A percentile compares a stretch with the other conserved stretches of the same genome.
Evolutionary conservation across 2,888 invertebrate genomes (phyloP).

Genomic region (Metellina segmentata): DNA sequence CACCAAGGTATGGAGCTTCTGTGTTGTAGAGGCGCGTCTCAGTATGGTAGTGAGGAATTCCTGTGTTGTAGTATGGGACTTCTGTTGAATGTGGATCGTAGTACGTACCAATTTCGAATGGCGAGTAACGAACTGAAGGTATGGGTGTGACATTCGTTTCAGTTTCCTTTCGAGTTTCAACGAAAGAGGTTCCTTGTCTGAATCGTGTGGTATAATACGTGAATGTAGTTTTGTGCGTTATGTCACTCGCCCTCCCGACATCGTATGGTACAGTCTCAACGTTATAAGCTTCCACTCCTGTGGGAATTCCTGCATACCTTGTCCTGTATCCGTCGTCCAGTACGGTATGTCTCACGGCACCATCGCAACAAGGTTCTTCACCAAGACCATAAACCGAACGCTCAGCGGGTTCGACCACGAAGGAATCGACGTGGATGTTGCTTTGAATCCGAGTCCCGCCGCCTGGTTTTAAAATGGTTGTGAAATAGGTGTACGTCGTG

Average conservation of each 20-base stretch:
- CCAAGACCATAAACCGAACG: slow-evolving; percentile 26
- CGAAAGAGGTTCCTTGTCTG: slow-evolving; percentile 90
- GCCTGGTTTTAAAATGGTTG: slow-evolving; percentile 92
- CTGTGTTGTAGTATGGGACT: slow-evolving; percentile 21
- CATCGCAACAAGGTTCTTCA: slow-evolving; percentile 42
- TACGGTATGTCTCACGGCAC: slow-evolving; percentile 1
- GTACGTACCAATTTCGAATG: slow-evolving; percentile 62
- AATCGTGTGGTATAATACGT: slow-evolving; percentile 96
- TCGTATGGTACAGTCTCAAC: slow-evolving; percentile 67
- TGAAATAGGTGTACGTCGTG: slow-evolving; percentile 94
- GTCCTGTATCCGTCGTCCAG: slow-evolving; percentile 38
- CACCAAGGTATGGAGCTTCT: slow-evolving; percentile 35
- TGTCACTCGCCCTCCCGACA: slow-evolving; percentile 62
- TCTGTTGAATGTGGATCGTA: slow-evolving; percentile 49
- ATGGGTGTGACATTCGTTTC: slow-evolving; percentile 87
- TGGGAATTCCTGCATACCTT: slow-evolving; percentile 17
- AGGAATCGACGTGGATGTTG: slow-evolving; percentile 63
- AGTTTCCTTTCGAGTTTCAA: slow-evolving; percentile 93
- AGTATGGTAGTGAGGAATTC: slow-evolving; percentile 30
- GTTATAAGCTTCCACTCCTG: slow-evolving; percentile 37
- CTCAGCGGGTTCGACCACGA: slow-evolving; percentile 46
- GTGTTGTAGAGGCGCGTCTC: neutral
- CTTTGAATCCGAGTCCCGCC: slow-evolving; percentile 85
- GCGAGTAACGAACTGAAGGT: slow-evolving; percentile 46
- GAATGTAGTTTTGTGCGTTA: slow-evolving; percentile 85